Evolutionary conservation across 2,888 invertebrate species (phyloP).

Genomic region (Ochropacha duplaris): DNA sequence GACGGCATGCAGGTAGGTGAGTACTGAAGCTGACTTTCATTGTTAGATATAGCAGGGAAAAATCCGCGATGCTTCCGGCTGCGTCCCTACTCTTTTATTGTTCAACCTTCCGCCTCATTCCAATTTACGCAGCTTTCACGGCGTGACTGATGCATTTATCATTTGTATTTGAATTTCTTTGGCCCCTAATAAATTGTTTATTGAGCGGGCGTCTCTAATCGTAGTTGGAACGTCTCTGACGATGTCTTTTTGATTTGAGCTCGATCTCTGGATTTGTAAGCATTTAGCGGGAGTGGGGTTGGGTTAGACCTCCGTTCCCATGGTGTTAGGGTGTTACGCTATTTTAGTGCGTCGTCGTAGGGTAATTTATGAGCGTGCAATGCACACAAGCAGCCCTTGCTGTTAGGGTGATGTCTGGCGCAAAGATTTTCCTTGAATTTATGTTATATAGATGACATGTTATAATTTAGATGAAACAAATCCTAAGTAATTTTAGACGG

Average conservation of each 20-base stretch:
- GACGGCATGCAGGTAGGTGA: slow-evolving; percentile 60
- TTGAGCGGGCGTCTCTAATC: slow-evolving; percentile 75
- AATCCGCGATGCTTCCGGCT: slow-evolving; percentile 68
- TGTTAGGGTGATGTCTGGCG: slow-evolving; percentile 72
- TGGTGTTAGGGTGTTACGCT: slow-evolving; percentile 79
- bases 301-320: slow-evolving; percentile 69
- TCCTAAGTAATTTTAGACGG: background rate
- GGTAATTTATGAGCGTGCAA: slow-evolving; percentile 77
- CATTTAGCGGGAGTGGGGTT: slow-evolving; percentile 63
- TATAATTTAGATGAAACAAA: background rate
- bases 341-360: slow-evolving; percentile 76
- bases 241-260: slow-evolving; percentile 77
- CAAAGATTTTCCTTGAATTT: slow-evolving; percentile 70
- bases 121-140: slow-evolving; percentile 67
- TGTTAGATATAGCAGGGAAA: slow-evolving; percentile 74
- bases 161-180: slow-evolving; percentile 60
- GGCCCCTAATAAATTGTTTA: slow-evolving; percentile 70
- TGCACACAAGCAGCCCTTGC: slow-evolving; percentile 56
- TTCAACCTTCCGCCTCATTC: slow-evolving; percentile 54
- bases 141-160: slow-evolving; percentile 72
- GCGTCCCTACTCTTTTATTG: slow-evolving; percentile 55
- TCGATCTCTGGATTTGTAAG: slow-evolving; percentile 71
- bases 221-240: slow-evolving; percentile 52
- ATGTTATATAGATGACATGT: slow-evolving; percentile 18
- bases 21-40: slow-evolving; percentile 61